Conservation (phyloP, 1,140 invertebrate genomes). For the Achroia grisella region DNA sequence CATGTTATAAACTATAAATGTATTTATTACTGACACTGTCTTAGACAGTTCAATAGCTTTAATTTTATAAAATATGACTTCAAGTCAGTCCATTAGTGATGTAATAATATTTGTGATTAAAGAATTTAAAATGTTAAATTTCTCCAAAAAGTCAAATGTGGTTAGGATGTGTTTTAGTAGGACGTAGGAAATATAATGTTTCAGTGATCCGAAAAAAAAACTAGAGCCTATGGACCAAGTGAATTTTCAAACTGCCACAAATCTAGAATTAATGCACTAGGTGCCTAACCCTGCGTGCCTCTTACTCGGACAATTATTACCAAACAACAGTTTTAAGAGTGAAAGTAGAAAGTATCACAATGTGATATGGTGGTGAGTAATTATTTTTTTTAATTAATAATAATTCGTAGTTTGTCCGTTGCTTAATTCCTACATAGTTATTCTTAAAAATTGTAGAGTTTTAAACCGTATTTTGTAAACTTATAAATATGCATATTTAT, state of each 20-base stretch:
- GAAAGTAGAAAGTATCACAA: slow-evolving; percentile 33
- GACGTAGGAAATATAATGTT: no score
- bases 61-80: slow-evolving; percentile 36
- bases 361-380: slow-evolving; percentile 11
- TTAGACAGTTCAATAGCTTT: slow-evolving; percentile 28
- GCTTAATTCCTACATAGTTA: no score
- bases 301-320: slow-evolving; percentile 14
- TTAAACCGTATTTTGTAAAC: no score
- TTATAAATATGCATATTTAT: no score
- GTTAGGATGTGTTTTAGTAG: no score
- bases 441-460: no score
- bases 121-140: no score
- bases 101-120: no score
- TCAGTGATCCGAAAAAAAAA: neutral
- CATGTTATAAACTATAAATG: slow-evolving; percentile 19
- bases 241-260: slow-evolving; percentile 32
- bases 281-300: slow-evolving; percentile 21
- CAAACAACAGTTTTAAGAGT: slow-evolving; percentile 24
- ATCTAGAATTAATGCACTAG: slow-evolving; percentile 19
- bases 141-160: no score
- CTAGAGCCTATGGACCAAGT: slow-evolving; percentile 1
- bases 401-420: no score
- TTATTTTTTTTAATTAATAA: slow-evolving; percentile 3
- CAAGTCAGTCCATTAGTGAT: slow-evolving; percentile 22
- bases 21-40: slow-evolving; percentile 25